Base-by-base conservation (phyloP, 2,797 vertebrate species). In the Scleropages formosus region DNA sequence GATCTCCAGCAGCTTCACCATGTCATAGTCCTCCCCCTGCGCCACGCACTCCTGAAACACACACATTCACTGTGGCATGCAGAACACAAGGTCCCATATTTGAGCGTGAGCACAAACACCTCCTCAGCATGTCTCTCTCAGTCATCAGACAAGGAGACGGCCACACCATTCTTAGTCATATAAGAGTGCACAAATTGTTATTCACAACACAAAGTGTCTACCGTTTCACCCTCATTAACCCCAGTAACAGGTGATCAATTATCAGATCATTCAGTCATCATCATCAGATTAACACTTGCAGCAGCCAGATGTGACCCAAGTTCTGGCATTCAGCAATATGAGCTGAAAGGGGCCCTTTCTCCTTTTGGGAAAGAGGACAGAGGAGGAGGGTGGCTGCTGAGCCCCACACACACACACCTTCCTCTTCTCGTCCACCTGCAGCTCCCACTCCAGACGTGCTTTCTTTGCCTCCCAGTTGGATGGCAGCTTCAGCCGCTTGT, bases 391-490 rank as follows among this genome's bases (percentile, higher is more conserved):
- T n/a, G 18, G 53, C 53, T 6, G 6, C 31, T 39, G 31, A 6
- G 31, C 53, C 12, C n/a, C 53, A 27, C 82, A 90, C 97, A 53
- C 12, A n/a, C 53, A 27, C 82, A 90, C 97, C 94, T 94, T 98
- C 83, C 96, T 99, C 91, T 93, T 96, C 51, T 95, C 87, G 67
- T 94, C 91, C 74, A 91, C 95, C 39, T 92, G 80, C 0, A 98
- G 87, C 74, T 98, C 94, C 94, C 97, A 98, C 78, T 99, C 97
- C 80, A 98, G 88, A 11, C 96, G 90, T 8, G 95, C 94, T 80
- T 97, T 98, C 82, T 95, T 96, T 0, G 97, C 94, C 84, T 98
- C 97, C 96, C 97, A 98, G 84, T 98, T 99, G 0, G 94, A 18
- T 0, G 96, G 97, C 1, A 98, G 80, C 20, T 99, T 98, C n/a